A percentile compares a stretch with the other conserved stretches of the same genome.
These are phyloP conservation scores for Invenusta paracnida DNA, from an alignment of 2,888 invertebrate genomes.

Conservation along the genomic window DNA sequence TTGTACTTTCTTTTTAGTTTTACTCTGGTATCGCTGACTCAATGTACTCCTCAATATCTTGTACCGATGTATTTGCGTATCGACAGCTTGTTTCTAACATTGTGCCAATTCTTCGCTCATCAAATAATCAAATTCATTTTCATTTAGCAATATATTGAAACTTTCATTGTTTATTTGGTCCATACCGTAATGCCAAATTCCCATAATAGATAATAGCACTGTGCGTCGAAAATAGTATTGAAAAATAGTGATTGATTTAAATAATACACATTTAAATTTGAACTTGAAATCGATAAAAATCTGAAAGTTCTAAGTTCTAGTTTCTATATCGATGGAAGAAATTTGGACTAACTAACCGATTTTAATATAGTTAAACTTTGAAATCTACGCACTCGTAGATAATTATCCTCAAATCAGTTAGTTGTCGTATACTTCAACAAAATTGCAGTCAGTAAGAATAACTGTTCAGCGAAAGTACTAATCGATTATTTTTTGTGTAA, in stretches of 20 bases:
- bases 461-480: too few relatives aligned
- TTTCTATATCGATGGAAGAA: constrained; percentile 19
- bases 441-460: too few relatives aligned
- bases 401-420: neutral
- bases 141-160: neutral
- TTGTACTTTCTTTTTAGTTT: neutral
- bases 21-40: constrained; percentile 13
- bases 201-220: too few relatives aligned
- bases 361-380: neutral
- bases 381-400: constrained; percentile 20
- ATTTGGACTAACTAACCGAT: constrained; percentile 4
- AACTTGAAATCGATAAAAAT: neutral
- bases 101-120: neutral
- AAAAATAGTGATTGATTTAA: constrained; percentile 29
- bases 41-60: constrained; percentile 17
- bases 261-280: neutral
- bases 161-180: neutral
- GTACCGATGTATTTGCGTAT: neutral
- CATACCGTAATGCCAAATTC: neutral
- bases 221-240: too few relatives aligned
- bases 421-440: neutral
- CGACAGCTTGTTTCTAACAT: constrained; percentile 4
- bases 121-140: constrained; percentile 14
- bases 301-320: too few relatives aligned
- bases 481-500: too few relatives aligned